Evolutionary conservation across 1,140 invertebrate genomes (phyloP).

Genomic region (Spodoptera litura): DNA sequence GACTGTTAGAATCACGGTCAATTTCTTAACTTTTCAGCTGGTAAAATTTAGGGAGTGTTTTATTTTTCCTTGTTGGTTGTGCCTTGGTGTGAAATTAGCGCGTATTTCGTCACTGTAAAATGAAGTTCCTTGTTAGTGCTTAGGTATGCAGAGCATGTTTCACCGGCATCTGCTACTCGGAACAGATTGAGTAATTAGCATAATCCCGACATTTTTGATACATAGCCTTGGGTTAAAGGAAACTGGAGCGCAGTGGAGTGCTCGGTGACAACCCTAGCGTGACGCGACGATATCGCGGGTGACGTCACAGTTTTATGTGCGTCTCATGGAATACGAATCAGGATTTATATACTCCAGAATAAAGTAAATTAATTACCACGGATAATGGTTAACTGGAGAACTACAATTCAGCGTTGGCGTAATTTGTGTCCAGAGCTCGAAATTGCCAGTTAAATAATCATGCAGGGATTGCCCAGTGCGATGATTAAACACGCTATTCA

Average conservation of each 20-base stretch:
- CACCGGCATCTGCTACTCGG: conserved; percentile 30
- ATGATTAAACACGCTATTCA: neutral
- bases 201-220: conserved; percentile 47
- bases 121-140: conserved; percentile 14
- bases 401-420: neutral
- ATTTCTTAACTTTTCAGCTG: too few species aligned
- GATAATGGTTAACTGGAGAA: conserved; percentile 27
- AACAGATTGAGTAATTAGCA: conserved; percentile 46
- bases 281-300: conserved; percentile 25
- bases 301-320: conserved; percentile 21
- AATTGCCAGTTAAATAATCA: neutral
- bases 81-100: neutral
- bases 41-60: too few species aligned
- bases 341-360: conserved; percentile 25
- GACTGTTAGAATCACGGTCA: neutral
- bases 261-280: conserved; percentile 29
- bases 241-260: conserved; percentile 25
- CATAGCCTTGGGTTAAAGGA: conserved; percentile 24
- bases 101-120: conserved; percentile 9
- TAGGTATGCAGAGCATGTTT: conserved; percentile 34
- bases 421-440: neutral
- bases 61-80: too few species aligned
- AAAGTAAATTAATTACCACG: conserved; percentile 35
- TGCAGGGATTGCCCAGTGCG: neutral
- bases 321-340: conserved; percentile 38